Conservation (phyloP, 1,140 invertebrate species). For the Coptotermes formosanus region DNA sequence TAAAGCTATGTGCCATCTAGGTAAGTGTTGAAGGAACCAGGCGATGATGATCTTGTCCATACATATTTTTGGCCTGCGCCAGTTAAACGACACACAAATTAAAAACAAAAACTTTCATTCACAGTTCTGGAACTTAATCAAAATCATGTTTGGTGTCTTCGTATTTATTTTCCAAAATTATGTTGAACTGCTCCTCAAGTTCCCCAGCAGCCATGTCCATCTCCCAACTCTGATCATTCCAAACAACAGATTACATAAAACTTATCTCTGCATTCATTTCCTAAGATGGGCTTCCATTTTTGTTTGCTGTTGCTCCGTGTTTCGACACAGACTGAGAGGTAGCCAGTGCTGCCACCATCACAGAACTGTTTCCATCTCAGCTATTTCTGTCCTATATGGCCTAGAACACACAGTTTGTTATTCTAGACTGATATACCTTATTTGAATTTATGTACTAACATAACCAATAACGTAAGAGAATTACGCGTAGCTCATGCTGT, state of each 20-base stretch:
- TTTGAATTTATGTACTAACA: too few species aligned
- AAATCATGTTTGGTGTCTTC: background rate
- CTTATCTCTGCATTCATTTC: background rate
- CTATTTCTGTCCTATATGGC: slow-evolving; percentile 67
- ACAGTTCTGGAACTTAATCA: background rate
- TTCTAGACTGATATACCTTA: too few species aligned
- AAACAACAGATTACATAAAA: background rate
- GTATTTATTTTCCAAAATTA: background rate
- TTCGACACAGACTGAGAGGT: background rate
- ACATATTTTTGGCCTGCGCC: background rate
- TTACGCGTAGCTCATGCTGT: background rate
- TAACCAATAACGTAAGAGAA: too few species aligned
- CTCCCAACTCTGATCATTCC: background rate
- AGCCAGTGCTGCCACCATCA: slow-evolving; percentile 54
- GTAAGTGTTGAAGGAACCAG: background rate
- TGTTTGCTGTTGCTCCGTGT: background rate
- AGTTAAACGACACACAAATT: background rate
- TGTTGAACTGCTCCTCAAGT: background rate
- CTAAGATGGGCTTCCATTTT: background rate
- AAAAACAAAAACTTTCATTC: background rate
- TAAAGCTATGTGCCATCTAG: background rate
- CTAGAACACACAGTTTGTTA: slow-evolving; percentile 44
- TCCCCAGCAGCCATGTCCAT: background rate
- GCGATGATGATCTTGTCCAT: background rate
- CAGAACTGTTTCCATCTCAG: slow-evolving; percentile 87